Base-by-base conservation (phyloP, 2,113 vertebrate genomes). In the Scomber colias region DNA sequence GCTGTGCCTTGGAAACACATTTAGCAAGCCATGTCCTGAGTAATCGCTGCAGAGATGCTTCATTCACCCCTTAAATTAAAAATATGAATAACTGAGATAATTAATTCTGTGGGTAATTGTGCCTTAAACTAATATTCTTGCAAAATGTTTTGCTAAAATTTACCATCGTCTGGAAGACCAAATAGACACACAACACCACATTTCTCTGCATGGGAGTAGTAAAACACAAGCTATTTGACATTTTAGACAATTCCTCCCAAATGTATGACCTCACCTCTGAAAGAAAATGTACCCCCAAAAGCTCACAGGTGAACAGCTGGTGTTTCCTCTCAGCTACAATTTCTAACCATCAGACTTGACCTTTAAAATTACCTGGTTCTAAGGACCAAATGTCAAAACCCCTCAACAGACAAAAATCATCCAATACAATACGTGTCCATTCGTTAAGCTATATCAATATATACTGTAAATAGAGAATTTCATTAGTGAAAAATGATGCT, bases 291-390 rank as follows among this genome's bases (percentile, higher is more conserved):
- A 24, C 50, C 21, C 57, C 55, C 44, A 61, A 71, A 75, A 35
- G 54, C 24, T 27, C 24, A 27, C 24, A 27, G 24, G 24, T 27
- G 24, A 27, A 27, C 24, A 68, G 24, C 12, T 11, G 3, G 3
- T 12, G 35, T 70, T 45, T 65, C 30, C 30, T 69, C 40, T 48
- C 53, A 53, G 35, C 13, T 3, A 46, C 49, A 8, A 45, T 71
- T 71, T 71, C 31, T 50, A 50, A 64, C 17, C 59, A 44, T 62
- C 57, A 72, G 48, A 65, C 46, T 2, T 79, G 77, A 74, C 81
- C 84, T 86, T 86, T 81, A 65, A 75, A 68, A 75, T 45, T 62
- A 35, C 48, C 49, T 56, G n/a, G 19, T 19, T n/a, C 46, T 24
- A 66, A 45, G 27, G 49, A 13, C 13, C 15, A 67, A 67, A 45